Percentiles rank a stretch among this genome's conserved stretches.
Evolutionary conservation across 1,140 invertebrate species (phyloP).

Genomic region (Phymastichus coffea): DNA sequence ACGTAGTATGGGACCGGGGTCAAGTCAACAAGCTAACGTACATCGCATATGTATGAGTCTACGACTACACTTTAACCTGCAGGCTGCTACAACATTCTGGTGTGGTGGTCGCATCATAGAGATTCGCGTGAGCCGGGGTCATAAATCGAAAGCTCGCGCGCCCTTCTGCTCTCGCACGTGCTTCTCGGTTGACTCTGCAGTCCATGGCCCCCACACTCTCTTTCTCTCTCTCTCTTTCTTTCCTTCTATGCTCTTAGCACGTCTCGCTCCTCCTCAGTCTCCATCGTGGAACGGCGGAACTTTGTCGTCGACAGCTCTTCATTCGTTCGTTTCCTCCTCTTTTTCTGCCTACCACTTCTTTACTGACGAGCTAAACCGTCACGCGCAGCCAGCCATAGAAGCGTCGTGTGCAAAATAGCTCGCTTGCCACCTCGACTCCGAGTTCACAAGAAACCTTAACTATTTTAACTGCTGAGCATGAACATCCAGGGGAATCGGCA

Average conservation of each 20-base stretch:
- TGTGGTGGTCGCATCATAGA: neutral
- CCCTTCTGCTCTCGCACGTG: neutral
- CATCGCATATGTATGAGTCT: neutral
- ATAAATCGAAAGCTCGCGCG: neutral
- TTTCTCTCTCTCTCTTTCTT: neutral
- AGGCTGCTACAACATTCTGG: no score
- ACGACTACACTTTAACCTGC: no score
- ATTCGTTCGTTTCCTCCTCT: no score
- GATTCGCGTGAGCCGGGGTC: neutral
- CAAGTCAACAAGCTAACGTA: neutral
- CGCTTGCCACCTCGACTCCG: no score
- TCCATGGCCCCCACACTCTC: no score
- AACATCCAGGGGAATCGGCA: no score
- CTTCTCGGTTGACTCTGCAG: neutral
- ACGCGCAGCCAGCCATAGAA: neutral
- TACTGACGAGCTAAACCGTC: no score
- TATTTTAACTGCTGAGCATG: no score
- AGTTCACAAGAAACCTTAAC: no score
- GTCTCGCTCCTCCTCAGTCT: no score
- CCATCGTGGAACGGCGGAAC: neutral
- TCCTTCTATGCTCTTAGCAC: neutral
- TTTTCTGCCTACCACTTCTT: no score
- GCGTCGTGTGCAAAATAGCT: slow-evolving; percentile 25
- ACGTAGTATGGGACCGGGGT: neutral
- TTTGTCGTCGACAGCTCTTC: slow-evolving; percentile 8